A percentile compares a stretch with the other conserved stretches of the same genome.
Conservation (phyloP, 2,888 invertebrate species). For the Sphaerophoria taeniata region DNA sequence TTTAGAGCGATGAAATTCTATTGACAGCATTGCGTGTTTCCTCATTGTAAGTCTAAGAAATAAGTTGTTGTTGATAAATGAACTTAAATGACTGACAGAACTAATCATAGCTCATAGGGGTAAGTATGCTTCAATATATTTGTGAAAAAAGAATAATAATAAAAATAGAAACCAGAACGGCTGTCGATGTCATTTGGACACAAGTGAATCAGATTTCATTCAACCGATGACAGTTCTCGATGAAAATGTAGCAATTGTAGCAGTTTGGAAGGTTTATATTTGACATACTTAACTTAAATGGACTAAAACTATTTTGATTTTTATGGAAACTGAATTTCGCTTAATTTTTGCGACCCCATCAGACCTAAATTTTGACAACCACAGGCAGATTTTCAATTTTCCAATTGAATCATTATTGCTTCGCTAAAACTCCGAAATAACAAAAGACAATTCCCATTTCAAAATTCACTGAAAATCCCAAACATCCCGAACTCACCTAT, state of each 20-base stretch:
- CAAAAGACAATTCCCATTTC: conserved; percentile 15
- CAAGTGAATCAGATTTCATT: conserved; percentile 45
- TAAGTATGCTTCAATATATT: conserved; percentile 12
- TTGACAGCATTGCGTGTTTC: conserved; percentile 71
- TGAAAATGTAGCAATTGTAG: background rate
- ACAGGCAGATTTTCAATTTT: no score
- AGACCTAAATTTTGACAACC: no score
- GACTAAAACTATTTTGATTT: no score
- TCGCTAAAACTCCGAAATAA: conserved; percentile 57
- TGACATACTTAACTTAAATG: no score
- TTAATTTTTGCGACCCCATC: no score
- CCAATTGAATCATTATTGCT: no score
- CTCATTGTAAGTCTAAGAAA: conserved; percentile 14
- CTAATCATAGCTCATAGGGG: conserved; percentile 48
- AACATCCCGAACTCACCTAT: conserved; percentile 57
- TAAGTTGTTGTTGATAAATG: conserved; percentile 29
- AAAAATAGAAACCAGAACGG: background rate
- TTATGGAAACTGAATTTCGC: no score
- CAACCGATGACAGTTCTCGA: conserved; percentile 10
- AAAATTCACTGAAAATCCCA: conserved; percentile 41
- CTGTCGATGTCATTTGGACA: conserved; percentile 23
- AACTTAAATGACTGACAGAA: conserved; percentile 43
- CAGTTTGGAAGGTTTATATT: background rate
- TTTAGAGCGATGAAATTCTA: conserved; percentile 47
- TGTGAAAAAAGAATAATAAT: conserved; percentile 1